Evolutionary conservation across 2,113 vertebrate species (phyloP).

Genomic region (Tichodroma muraria): DNA sequence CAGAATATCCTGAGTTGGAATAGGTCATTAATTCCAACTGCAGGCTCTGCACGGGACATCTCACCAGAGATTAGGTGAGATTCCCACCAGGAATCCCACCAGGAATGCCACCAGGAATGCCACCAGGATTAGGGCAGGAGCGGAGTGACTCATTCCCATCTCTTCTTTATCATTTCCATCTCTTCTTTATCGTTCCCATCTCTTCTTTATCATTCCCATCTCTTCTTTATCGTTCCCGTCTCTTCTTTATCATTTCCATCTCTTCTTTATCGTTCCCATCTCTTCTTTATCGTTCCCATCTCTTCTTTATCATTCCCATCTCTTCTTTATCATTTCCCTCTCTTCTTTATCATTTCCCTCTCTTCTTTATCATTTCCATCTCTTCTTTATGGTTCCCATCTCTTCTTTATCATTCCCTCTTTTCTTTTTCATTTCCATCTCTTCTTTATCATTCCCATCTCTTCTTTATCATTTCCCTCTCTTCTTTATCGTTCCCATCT

Average conservation of each 20-base stretch:
- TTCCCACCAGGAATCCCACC: background rate
- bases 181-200: too few species aligned
- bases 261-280: background rate
- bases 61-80: too few species aligned
- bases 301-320: too few species aligned
- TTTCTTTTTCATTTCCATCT: background rate
- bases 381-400: background rate
- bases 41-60: background rate
- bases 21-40: background rate
- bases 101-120: background rate
- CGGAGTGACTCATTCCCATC: background rate
- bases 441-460: background rate
- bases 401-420: background rate
- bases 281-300: too few species aligned
- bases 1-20: background rate
- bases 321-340: too few species aligned
- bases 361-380: background rate
- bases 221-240: background rate
- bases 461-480: background rate
- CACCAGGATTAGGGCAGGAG: background rate
- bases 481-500: background rate
- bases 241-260: background rate
- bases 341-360: too few species aligned
- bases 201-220: background rate
- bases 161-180: background rate